phyloP scores from a whole-genome alignment of 2,797 vertebrate species.

The Rhabdophis nuchalis region DNA sequence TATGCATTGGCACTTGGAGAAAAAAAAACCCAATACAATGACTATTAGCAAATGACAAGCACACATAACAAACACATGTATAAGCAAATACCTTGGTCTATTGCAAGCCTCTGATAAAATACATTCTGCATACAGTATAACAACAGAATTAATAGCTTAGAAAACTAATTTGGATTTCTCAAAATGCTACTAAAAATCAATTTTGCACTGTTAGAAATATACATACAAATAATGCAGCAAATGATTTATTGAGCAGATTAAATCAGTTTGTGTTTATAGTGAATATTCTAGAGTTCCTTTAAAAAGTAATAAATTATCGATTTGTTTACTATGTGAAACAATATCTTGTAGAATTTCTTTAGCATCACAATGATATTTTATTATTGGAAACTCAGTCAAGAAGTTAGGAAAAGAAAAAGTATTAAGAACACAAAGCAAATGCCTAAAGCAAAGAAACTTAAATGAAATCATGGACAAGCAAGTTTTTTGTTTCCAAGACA shows the following conservation, averaged over 20 bases:
- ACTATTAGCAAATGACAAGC: background rate
- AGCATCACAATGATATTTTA: background rate
- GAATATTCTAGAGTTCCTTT: background rate
- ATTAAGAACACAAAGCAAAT: background rate
- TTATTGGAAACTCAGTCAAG: background rate
- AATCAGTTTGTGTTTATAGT: slow-evolving; percentile 6
- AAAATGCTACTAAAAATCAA: background rate
- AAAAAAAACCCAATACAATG: background rate
- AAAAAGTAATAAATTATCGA: slow-evolving; percentile 13
- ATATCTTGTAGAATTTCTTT: slow-evolving; percentile 2
- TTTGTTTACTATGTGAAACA: background rate
- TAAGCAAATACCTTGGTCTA: background rate
- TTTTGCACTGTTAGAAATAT: background rate
- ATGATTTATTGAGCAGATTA: background rate
- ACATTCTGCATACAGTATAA: background rate
- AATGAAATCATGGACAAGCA: background rate
- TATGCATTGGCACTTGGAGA: background rate
- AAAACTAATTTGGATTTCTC: background rate
- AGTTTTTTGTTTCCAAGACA: background rate
- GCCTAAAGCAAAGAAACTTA: background rate
- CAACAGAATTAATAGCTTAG: background rate
- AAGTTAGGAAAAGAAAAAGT: background rate
- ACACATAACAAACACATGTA: background rate
- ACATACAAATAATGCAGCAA: background rate
- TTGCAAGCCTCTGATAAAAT: background rate